Conservation (phyloP, 2,113 vertebrate genomes). For the Cyprinodon brontotheroides region DNA sequence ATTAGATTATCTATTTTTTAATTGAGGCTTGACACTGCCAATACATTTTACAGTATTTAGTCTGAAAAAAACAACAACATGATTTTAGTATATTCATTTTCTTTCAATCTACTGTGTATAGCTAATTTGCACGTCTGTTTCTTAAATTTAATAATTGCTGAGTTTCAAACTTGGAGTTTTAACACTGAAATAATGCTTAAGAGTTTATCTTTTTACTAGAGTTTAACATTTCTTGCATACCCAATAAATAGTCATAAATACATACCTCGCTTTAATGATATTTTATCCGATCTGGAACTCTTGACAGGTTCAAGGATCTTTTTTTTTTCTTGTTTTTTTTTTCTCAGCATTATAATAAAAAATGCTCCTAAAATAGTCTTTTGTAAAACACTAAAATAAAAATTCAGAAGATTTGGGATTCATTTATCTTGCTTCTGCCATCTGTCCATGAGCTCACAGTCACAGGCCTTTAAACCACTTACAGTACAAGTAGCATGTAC, state of each 20-base stretch:
- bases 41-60: no score
- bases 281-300: neutral
- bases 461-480: slow-evolving; percentile 25
- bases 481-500: slow-evolving; percentile 13
- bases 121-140: neutral
- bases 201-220: neutral
- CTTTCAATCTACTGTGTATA: no score
- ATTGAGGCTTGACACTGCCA: no score
- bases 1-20: no score
- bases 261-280: neutral
- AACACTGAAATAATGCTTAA: neutral
- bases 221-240: neutral
- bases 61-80: no score
- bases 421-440: slow-evolving; percentile 40
- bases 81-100: no score
- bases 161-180: neutral
- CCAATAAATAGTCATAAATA: neutral
- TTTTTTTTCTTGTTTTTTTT: neutral
- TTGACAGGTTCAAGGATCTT: neutral
- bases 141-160: neutral
- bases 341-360: neutral
- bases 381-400: neutral
- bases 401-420: slow-evolving; percentile 17
- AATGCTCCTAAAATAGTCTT: neutral
- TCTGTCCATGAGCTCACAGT: slow-evolving; percentile 36